These are phyloP conservation scores for Nysson spinosus DNA, from an alignment of 2,888 invertebrate species.

Conservation along the genomic window DNA sequence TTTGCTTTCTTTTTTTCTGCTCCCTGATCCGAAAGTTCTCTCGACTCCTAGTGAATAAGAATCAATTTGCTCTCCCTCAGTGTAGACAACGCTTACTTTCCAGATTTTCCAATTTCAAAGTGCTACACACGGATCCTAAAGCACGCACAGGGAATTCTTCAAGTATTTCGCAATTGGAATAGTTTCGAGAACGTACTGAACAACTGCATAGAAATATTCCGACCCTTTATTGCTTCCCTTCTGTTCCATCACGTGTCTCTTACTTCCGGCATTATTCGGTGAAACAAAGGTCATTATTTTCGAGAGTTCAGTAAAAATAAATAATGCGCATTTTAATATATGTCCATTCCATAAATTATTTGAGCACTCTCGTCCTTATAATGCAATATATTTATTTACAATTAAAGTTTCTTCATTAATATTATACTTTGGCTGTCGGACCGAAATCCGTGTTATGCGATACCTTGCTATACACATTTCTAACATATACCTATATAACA, in stretches of 20 bases:
- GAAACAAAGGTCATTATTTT: too few relatives aligned
- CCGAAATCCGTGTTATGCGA: too few relatives aligned
- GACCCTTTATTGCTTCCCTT: constrained; percentile 3
- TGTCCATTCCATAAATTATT: too few relatives aligned
- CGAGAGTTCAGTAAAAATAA: too few relatives aligned
- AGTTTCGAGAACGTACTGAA: constrained; percentile 30
- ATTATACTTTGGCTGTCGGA: too few relatives aligned
- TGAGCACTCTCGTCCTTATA: too few relatives aligned
- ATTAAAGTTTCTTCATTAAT: too few relatives aligned
- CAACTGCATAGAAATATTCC: constrained; percentile 1
- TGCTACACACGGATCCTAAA: constrained; percentile 16
- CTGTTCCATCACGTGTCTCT: neutral
- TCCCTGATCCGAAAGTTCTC: neutral
- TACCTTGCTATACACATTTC: too few relatives aligned
- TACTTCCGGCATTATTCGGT: too few relatives aligned
- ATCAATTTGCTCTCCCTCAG: constrained; percentile 26
- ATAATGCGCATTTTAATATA: too few relatives aligned
- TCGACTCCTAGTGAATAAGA: neutral
- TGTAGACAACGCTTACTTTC: neutral
- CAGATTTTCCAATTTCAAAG: constrained; percentile 32
- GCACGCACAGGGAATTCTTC: constrained; percentile 21
- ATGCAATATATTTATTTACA: too few relatives aligned
- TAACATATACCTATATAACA: too few relatives aligned
- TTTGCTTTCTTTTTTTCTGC: neutral
- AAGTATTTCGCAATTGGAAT: constrained; percentile 30